Evolutionary conservation across 2,888 invertebrate species (phyloP).

Genomic region (Apotomis turbidana): DNA sequence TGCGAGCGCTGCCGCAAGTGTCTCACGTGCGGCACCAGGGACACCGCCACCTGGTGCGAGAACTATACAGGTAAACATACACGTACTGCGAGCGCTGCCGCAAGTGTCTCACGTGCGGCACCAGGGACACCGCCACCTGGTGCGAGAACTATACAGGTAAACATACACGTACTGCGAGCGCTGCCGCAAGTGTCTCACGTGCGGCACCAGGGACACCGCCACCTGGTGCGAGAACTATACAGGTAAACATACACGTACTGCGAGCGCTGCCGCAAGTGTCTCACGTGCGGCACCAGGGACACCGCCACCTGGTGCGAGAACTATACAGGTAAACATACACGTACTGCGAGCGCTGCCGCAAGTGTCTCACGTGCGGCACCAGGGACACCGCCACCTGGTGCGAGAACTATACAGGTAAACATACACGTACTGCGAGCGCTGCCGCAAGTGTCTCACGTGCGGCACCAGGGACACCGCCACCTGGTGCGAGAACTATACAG

Average conservation of each 20-base stretch:
- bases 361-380: slow-evolving; percentile 99
- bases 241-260: slow-evolving; percentile 43
- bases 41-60: slow-evolving; percentile 87
- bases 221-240: no score
- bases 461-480: slow-evolving; percentile 92
- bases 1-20: slow-evolving; percentile 98
- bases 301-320: slow-evolving; percentile 95
- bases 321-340: no score
- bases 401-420: no score
- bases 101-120: slow-evolving; percentile 87
- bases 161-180: no score
- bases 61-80: slow-evolving; percentile 83
- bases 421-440: no score
- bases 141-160: no score
- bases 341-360: no score
- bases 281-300: slow-evolving; percentile 93
- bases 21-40: slow-evolving; percentile 93
- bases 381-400: slow-evolving; percentile 89
- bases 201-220: slow-evolving; percentile 85
- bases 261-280: no score
- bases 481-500: slow-evolving; percentile 61
- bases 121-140: slow-evolving; percentile 88
- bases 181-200: no score
- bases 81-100: no score
- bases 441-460: slow-evolving; percentile 74